Conservation (phyloP, 2,797 vertebrate genomes). For the Triplophysa bombifrons region DNA sequence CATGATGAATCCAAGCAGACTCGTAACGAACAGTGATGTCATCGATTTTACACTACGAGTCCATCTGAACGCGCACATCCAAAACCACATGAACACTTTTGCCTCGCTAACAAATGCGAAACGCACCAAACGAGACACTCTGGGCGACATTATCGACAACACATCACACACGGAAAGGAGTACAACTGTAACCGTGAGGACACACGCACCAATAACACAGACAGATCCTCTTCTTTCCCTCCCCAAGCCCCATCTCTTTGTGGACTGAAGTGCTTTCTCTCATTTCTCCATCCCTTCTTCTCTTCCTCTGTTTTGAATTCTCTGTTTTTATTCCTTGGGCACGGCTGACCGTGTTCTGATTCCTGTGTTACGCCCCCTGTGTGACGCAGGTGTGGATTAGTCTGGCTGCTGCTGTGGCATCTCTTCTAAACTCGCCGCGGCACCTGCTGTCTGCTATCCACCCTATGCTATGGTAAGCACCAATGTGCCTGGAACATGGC, state of each 20-base stretch:
- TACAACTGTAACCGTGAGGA: constrained; percentile 74
- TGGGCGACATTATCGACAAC: constrained; percentile 49
- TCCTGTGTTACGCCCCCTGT: constrained; percentile 91
- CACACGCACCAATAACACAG: constrained; percentile 78
- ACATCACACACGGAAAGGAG: constrained; percentile 74
- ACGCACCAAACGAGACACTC: constrained; percentile 38
- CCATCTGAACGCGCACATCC: constrained; percentile 22
- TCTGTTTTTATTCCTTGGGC: constrained; percentile 50
- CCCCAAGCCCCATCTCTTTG: constrained; percentile 69
- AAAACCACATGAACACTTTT: constrained; percentile 45
- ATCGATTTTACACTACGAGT: constrained; percentile 38
- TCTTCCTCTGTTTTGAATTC: constrained; percentile 70
- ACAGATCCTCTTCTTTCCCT: constrained; percentile 68
- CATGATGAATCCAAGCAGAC: constrained; percentile 14
- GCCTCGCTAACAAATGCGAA: constrained; percentile 39
- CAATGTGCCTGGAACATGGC: constrained; percentile 3
- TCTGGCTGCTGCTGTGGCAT: constrained; percentile 90
- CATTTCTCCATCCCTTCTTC: constrained; percentile 59
- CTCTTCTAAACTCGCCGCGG: constrained; percentile 90
- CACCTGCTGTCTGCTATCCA: constrained; percentile 76
- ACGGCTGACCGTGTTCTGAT: constrained; percentile 77
- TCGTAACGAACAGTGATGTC: constrained; percentile 29
- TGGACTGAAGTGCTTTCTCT: constrained; percentile 76
- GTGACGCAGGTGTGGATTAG: constrained; percentile 98
- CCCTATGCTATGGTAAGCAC: constrained; percentile 64